A percentile compares a stretch with the other conserved stretches of the same genome.
phyloP scores from a whole-genome alignment of 2,113 vertebrate species.

The Heterochromis multidens region DNA sequence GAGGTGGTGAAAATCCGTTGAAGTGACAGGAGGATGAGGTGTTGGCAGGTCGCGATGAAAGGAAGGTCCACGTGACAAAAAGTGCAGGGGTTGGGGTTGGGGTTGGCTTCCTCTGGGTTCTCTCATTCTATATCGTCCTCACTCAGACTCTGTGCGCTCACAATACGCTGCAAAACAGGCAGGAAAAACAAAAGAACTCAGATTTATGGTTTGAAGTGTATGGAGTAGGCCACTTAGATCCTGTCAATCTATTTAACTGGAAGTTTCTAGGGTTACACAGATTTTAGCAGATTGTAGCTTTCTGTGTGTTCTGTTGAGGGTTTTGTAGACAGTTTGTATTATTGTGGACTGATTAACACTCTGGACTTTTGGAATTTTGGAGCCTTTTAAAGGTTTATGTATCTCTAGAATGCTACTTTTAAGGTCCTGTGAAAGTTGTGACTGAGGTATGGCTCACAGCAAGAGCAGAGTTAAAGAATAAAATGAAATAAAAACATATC shows the following conservation, averaged over 20 bases:
- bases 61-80: background rate
- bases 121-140: constrained; percentile 93
- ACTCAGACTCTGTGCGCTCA: constrained; percentile 89
- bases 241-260: too few species aligned
- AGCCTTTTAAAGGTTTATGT: too few species aligned
- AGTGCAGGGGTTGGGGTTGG: background rate
- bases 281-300: too few species aligned
- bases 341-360: background rate
- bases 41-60: background rate
- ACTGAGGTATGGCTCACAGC: too few species aligned
- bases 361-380: too few species aligned
- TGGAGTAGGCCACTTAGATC: too few species aligned
- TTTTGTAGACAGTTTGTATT: too few species aligned
- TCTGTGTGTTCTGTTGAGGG: too few species aligned
- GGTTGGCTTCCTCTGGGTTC: background rate
- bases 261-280: background rate
- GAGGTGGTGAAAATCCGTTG: background rate
- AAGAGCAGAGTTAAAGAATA: too few species aligned
- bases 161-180: constrained; percentile 82
- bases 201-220: background rate
- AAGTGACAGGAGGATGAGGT: background rate
- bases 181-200: background rate
- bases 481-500: background rate
- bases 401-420: too few species aligned
- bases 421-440: too few species aligned